phyloP scores from a whole-genome alignment of 37 sponge, comb jelly and placozoan species.

The Cliona cf. orientalis region DNA sequence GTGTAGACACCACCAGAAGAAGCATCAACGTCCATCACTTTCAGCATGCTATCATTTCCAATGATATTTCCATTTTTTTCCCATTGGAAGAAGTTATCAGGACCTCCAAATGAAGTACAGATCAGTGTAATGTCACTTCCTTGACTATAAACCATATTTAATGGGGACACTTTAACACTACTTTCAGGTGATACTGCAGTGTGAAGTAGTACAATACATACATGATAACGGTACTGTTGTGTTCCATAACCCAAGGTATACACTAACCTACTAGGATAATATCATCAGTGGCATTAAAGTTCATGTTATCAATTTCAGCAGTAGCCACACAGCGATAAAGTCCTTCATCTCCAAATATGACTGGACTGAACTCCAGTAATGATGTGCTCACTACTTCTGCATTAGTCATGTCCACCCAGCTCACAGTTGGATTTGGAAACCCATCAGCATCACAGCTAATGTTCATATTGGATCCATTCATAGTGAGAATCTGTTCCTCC shows the following conservation, averaged over 20 bases:
- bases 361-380: not conserved
- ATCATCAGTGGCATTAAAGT: too few species aligned
- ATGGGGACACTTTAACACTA: not conserved
- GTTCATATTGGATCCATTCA: not conserved
- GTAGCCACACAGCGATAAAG: slow-evolving; percentile 43
- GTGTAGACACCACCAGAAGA: slow-evolving; percentile 65
- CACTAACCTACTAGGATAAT: too few species aligned
- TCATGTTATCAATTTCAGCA: too few species aligned
- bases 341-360: slow-evolving; percentile 45
- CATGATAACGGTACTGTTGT: too few species aligned
- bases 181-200: slow-evolving; percentile 30
- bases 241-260: too few species aligned
- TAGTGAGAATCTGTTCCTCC: not conserved
- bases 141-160: not conserved
- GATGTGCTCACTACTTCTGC: too few species aligned
- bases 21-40: slow-evolving; percentile 25
- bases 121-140: slow-evolving; percentile 16
- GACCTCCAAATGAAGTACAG: slow-evolving; percentile 64
- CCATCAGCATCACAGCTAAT: slow-evolving; percentile 26
- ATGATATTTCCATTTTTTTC: slow-evolving; percentile 16
- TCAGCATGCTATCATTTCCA: not conserved
- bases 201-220: too few species aligned
- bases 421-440: slow-evolving; percentile 42
- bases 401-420: too few species aligned
- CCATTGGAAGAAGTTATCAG: slow-evolving; percentile 54